These are phyloP conservation scores for Gymnoscelis rufifasciata DNA, from an alignment of 2,888 invertebrate species.

Conservation along the genomic window DNA sequence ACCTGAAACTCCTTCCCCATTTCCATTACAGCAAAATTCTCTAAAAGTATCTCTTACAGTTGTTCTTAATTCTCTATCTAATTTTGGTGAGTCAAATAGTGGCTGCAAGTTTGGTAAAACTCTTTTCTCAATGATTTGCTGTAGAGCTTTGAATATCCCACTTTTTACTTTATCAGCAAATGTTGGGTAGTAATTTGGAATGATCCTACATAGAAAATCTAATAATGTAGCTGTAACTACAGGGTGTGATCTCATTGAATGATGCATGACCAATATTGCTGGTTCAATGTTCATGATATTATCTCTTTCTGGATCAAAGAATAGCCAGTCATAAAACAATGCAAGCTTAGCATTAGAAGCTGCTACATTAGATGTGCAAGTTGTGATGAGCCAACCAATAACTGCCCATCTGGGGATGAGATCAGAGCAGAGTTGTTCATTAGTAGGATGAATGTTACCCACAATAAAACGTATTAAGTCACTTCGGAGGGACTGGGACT, in stretches of 20 bases:
- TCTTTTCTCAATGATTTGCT: slow-evolving; percentile 93
- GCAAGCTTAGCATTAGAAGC: slow-evolving; percentile 94
- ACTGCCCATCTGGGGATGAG: slow-evolving; percentile 97
- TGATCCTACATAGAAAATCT: slow-evolving; percentile 95
- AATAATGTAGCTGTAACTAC: slow-evolving; percentile 92
- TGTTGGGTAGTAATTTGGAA: slow-evolving; percentile 90
- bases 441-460: slow-evolving; percentile 95
- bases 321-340: slow-evolving; percentile 95
- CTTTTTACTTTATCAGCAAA: slow-evolving; percentile 87
- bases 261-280: slow-evolving; percentile 95
- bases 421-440: slow-evolving; percentile 95
- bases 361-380: slow-evolving; percentile 92
- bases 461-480: slow-evolving; percentile 96
- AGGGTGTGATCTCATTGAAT: slow-evolving; percentile 94
- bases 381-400: slow-evolving; percentile 94
- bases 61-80: slow-evolving; percentile 89
- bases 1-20: slow-evolving; percentile 73
- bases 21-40: slow-evolving; percentile 87
- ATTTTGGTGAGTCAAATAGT: slow-evolving; percentile 91
- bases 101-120: slow-evolving; percentile 92
- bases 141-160: slow-evolving; percentile 89
- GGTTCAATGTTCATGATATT: slow-evolving; percentile 98
- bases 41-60: slow-evolving; percentile 94
- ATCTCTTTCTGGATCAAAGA: slow-evolving; percentile 93
- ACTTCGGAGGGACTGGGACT: slow-evolving; percentile 93